phyloP scores from a whole-genome alignment of 2,113 vertebrate species.

The Oceanodroma tethys region DNA sequence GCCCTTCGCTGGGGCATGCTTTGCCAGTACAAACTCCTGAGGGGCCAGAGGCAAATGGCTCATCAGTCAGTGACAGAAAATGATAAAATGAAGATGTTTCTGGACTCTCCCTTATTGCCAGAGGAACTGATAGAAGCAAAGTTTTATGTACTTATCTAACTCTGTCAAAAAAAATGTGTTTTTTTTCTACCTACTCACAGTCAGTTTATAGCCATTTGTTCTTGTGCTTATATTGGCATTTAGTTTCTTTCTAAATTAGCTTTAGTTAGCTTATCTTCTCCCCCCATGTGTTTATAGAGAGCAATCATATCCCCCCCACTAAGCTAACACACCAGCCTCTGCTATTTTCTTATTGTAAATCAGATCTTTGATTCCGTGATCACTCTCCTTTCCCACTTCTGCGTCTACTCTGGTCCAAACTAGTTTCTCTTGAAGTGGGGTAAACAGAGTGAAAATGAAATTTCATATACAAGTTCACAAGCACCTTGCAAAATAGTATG shows the following conservation, averaged over 20 bases:
- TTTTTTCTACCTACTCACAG: neutral
- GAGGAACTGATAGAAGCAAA: neutral
- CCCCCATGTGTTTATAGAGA: neutral
- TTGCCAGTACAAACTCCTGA: neutral
- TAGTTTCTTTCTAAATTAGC: neutral
- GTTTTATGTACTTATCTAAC: neutral
- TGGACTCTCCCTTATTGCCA: neutral
- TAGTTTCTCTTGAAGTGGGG: neutral
- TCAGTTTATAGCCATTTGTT: neutral
- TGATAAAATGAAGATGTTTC: neutral
- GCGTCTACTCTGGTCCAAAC: neutral
- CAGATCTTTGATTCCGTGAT: neutral
- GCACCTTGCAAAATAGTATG: neutral
- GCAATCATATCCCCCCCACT: neutral
- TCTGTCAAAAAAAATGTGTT: neutral
- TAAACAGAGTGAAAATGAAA: neutral
- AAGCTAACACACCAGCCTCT: neutral
- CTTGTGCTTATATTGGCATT: neutral
- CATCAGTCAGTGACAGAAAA: neutral
- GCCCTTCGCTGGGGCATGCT: neutral
- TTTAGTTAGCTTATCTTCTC: slow-evolving; percentile 1
- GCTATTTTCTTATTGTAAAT: neutral
- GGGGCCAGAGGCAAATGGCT: neutral
- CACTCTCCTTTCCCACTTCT: neutral
- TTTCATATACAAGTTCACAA: neutral